Evolutionary conservation across 92 coral and sea anemone genomes (phyloP).

Genomic region (Paragorgia papillata): DNA sequence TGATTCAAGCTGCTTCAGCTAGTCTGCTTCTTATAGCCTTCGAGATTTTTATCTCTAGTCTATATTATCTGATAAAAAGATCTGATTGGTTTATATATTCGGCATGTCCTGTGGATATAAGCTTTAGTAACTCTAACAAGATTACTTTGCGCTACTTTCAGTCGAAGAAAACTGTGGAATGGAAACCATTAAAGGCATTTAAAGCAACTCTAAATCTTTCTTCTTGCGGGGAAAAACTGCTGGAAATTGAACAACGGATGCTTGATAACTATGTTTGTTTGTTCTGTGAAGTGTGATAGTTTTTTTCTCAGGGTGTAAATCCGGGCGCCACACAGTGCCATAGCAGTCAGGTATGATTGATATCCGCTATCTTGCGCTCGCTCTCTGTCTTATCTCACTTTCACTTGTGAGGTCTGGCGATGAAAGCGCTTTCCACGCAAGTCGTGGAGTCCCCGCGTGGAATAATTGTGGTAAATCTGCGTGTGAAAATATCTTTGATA

Average conservation of each 20-base stretch:
- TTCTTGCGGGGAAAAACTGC: too few relatives aligned
- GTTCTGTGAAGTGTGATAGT: too few relatives aligned
- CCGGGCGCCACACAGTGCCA: background rate
- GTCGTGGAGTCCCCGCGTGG: too few relatives aligned
- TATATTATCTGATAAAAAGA: constrained; percentile 15
- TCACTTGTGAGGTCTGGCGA: background rate
- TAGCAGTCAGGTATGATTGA: too few relatives aligned
- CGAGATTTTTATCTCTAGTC: constrained; percentile 26
- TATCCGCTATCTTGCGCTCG: background rate
- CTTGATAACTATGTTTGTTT: too few relatives aligned
- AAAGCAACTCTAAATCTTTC: too few relatives aligned
- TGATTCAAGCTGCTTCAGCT: constrained; percentile 15
- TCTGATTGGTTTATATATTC: constrained; percentile 31
- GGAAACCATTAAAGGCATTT: background rate
- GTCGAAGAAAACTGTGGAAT: background rate
- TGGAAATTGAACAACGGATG: too few relatives aligned
- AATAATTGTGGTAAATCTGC: background rate
- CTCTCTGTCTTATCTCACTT: background rate
- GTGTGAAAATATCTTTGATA: too few relatives aligned
- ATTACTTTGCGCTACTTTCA: constrained; percentile 5
- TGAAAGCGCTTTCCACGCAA: background rate
- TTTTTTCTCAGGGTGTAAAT: background rate
- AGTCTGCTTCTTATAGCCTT: constrained; percentile 2
- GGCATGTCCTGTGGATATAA: constrained; percentile 12
- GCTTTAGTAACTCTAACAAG: background rate